phyloP scores from a whole-genome alignment of 1,140 invertebrate genomes.

The Dendroctonus ponderosae region DNA sequence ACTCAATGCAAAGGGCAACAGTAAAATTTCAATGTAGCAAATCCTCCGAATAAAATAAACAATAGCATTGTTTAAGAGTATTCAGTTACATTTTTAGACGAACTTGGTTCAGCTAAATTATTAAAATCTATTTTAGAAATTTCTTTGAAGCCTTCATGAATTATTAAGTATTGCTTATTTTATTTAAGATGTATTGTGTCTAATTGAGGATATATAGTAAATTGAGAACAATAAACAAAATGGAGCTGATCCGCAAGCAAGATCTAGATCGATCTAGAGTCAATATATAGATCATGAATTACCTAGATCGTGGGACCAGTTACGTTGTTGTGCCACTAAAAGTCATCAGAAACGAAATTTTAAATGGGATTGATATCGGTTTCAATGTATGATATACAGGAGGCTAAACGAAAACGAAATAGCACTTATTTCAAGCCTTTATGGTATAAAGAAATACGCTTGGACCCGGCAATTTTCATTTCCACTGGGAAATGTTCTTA shows the following conservation, averaged over 20 bases:
- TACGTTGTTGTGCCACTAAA: slow-evolving; percentile 73
- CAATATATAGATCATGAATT: slow-evolving; percentile 55
- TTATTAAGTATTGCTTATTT: slow-evolving; percentile 11
- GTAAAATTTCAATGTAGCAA: slow-evolving; percentile 34
- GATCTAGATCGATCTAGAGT: slow-evolving; percentile 50
- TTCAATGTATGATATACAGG: too few species aligned
- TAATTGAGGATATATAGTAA: slow-evolving; percentile 21
- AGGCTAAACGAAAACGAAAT: too few species aligned
- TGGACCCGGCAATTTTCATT: too few species aligned
- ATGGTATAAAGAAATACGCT: too few species aligned
- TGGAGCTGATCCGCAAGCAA: slow-evolving; percentile 45
- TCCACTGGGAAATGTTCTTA: too few species aligned
- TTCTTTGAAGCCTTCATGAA: too few species aligned
- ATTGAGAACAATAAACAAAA: slow-evolving; percentile 29
- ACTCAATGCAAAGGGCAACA: slow-evolving; percentile 24
- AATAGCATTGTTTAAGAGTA: background rate
- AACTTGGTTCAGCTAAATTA: too few species aligned
- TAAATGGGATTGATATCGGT: slow-evolving; percentile 1
- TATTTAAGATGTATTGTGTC: slow-evolving; percentile 7
- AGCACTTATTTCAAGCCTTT: too few species aligned
- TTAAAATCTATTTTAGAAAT: too few species aligned
- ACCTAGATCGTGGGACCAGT: slow-evolving; percentile 73
- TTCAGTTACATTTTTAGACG: background rate
- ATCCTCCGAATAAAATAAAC: slow-evolving; percentile 16
- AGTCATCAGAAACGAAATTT: slow-evolving; percentile 53